Evolutionary conservation across 2,797 vertebrate species (phyloP).

Genomic region (Myioborus melanocephalus): DNA sequence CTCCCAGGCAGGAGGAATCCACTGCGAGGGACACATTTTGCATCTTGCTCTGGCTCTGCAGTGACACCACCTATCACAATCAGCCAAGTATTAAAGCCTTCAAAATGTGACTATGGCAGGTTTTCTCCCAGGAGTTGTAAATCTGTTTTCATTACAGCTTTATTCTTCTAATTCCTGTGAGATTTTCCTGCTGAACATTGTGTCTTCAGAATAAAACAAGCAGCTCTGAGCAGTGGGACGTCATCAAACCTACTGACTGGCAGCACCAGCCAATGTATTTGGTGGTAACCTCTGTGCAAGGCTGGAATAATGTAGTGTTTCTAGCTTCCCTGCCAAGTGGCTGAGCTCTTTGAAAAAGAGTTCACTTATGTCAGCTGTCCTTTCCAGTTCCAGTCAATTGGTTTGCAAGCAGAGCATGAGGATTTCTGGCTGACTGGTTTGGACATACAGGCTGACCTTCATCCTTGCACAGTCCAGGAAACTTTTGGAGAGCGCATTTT

Average conservation of each 20-base stretch:
- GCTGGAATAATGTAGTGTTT: not conserved
- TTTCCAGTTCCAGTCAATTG: conserved; percentile 20
- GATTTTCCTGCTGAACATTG: not conserved
- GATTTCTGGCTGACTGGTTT: not conserved
- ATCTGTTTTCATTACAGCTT: not conserved
- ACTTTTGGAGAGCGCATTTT: not conserved
- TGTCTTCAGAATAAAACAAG: not conserved
- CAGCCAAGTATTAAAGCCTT: not conserved
- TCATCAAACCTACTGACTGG: not conserved
- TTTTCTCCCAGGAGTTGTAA: not conserved
- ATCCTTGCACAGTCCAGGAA: not conserved
- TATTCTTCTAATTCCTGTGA: not conserved
- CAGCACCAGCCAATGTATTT: not conserved
- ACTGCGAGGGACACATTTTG: not conserved
- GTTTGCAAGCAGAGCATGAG: conserved; percentile 2
- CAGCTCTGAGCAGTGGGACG: not conserved
- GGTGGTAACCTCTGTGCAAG: not conserved
- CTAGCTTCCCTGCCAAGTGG: not conserved
- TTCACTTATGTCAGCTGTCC: conserved; percentile 19
- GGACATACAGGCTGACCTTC: not conserved
- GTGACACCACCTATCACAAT: not conserved
- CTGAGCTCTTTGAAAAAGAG: not conserved
- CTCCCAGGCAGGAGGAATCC: not conserved
- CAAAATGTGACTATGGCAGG: not conserved
- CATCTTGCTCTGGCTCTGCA: not conserved